Evolutionary conservation across 2,113 vertebrate species (phyloP).

Genomic region (Zootoca vivipara): DNA sequence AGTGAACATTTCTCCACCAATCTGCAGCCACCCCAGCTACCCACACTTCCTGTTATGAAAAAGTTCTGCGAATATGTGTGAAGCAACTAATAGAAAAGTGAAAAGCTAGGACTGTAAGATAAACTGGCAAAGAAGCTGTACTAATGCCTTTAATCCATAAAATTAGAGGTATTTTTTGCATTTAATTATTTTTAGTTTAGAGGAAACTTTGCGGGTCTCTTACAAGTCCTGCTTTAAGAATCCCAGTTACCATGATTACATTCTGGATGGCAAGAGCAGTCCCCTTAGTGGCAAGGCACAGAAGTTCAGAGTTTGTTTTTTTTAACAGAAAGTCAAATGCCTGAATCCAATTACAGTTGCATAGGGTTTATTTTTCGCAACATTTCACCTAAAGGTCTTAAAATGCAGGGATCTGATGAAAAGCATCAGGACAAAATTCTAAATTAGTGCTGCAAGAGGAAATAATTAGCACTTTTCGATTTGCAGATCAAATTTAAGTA

Average conservation of each 20-base stretch:
- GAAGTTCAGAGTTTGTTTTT: neutral
- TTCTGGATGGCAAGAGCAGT: neutral
- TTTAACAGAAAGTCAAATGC: neutral
- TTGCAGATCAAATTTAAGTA: neutral
- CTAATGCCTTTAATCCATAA: neutral
- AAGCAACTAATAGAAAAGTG: neutral
- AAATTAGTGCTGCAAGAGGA: neutral
- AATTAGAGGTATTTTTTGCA: neutral
- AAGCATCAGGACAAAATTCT: neutral
- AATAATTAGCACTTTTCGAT: neutral
- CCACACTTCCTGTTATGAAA: neutral
- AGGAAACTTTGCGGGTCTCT: neutral
- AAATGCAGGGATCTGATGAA: neutral
- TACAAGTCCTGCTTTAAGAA: neutral
- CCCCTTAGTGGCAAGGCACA: neutral
- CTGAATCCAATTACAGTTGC: conserved; percentile 7
- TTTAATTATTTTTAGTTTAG: neutral
- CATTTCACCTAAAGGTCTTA: neutral
- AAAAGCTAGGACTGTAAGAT: neutral
- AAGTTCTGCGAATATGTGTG: neutral
- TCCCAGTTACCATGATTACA: neutral
- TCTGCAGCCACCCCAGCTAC: too few species aligned
- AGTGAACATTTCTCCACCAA: too few species aligned
- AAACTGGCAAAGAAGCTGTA: neutral
- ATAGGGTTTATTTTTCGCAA: neutral